phyloP scores from a whole-genome alignment of 2,113 vertebrate genomes.

The Diadophis punctatus region DNA sequence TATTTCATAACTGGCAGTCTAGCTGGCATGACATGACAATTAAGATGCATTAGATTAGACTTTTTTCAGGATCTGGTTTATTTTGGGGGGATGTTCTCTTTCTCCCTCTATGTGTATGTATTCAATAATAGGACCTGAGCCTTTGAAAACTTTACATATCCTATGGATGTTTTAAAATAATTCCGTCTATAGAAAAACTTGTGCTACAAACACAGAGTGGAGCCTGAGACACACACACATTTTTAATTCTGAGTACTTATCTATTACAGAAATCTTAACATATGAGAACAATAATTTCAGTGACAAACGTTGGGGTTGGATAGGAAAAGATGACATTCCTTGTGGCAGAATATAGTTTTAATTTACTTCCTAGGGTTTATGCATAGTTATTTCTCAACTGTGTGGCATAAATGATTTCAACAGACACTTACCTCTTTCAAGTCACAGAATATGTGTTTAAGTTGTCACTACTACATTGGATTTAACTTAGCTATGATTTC shows the following conservation, averaged over 20 bases:
- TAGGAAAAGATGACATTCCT: neutral
- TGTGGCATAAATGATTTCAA: neutral
- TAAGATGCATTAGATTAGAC: neutral
- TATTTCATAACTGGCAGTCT: neutral
- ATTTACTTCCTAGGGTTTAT: no score
- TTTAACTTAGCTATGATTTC: neutral
- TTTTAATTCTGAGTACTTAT: neutral
- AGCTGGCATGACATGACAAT: neutral
- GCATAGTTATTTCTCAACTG: neutral
- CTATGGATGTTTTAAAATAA: neutral
- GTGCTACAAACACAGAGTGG: neutral
- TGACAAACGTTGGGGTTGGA: neutral
- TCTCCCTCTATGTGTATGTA: no score
- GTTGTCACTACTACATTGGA: neutral
- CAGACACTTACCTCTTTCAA: neutral
- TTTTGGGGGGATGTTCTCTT: no score
- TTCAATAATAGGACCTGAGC: no score
- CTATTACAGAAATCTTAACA: neutral
- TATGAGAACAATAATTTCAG: neutral
- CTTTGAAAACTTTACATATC: neutral
- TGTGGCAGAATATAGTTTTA: neutral
- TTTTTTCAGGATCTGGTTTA: neutral
- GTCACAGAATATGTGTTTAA: neutral
- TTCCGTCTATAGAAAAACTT: neutral
- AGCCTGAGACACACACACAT: neutral